Evolutionary conservation across 2,113 vertebrate species (phyloP).

Genomic region (Puntigrus tetrazona): DNA sequence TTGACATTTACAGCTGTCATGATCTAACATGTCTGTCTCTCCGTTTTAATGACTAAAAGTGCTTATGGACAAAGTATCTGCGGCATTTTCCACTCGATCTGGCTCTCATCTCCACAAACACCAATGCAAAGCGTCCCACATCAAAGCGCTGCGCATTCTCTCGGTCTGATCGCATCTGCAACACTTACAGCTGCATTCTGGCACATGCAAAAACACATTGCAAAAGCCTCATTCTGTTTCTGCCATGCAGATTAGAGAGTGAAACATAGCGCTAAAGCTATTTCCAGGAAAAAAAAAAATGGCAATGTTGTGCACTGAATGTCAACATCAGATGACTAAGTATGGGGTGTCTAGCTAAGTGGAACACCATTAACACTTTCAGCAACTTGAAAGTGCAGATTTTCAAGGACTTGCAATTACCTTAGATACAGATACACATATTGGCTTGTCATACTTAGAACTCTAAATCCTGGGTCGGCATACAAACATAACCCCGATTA

Average conservation of each 20-base stretch:
- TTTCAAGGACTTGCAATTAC: conserved; percentile 3
- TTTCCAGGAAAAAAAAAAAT: not conserved
- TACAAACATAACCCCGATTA: not conserved
- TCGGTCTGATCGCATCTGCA: conserved; percentile 18
- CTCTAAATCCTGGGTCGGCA: not conserved
- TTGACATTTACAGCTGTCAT: conserved; percentile 44
- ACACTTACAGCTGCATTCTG: not conserved
- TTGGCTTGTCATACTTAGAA: not conserved
- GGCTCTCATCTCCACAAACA: conserved; percentile 31
- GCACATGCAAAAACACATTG: conserved; percentile 4
- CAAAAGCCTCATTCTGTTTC: not conserved
- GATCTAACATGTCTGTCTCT: conserved; percentile 36
- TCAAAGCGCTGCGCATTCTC: conserved; percentile 3
- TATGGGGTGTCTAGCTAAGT: not conserved
- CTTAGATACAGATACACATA: conserved; percentile 7
- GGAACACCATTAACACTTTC: conserved; percentile 2
- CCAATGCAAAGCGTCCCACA: not conserved
- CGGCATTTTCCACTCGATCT: not conserved
- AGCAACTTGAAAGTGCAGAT: not conserved
- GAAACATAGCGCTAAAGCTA: not conserved
- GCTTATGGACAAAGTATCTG: conserved; percentile 15
- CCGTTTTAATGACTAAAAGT: conserved; percentile 30
- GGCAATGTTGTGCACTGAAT: not conserved
- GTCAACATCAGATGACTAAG: not conserved
- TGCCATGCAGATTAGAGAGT: not conserved